Conservation (phyloP, 2,797 vertebrate species). For the Sitta carolinensis region DNA sequence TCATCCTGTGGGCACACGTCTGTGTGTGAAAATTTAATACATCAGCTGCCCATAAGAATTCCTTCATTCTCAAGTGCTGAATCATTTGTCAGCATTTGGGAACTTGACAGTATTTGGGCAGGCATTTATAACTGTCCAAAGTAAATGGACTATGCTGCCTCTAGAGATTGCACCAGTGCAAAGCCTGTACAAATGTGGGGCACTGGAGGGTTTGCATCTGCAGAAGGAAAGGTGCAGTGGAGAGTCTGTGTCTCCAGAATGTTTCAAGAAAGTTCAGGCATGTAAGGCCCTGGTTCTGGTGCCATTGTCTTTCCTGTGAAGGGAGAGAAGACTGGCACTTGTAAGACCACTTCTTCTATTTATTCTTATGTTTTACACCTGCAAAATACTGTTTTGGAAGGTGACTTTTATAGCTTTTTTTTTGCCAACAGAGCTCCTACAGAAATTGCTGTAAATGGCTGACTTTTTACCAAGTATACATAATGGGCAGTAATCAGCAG, state of each 20-base stretch:
- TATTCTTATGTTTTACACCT: neutral
- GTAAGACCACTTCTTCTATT: neutral
- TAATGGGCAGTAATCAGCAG: neutral
- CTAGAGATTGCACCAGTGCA: neutral
- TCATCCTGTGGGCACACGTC: neutral
- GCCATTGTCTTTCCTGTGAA: neutral
- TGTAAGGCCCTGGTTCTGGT: neutral
- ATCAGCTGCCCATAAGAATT: neutral
- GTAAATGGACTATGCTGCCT: neutral
- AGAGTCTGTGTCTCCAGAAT: neutral
- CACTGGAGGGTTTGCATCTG: neutral
- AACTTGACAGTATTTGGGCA: neutral
- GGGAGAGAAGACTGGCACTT: neutral
- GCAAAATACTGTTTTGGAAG: neutral
- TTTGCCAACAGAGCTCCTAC: neutral
- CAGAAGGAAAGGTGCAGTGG: neutral
- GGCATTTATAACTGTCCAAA: neutral
- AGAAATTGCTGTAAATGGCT: neutral
- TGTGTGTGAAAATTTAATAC: neutral
- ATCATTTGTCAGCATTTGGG: neutral
- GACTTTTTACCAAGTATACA: neutral
- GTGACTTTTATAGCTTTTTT: neutral
- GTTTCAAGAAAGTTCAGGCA: neutral
- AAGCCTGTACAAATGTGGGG: neutral
- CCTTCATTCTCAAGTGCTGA: neutral